phyloP scores from a whole-genome alignment of 1,140 invertebrate genomes.

The Brevipalpus yothersi region DNA sequence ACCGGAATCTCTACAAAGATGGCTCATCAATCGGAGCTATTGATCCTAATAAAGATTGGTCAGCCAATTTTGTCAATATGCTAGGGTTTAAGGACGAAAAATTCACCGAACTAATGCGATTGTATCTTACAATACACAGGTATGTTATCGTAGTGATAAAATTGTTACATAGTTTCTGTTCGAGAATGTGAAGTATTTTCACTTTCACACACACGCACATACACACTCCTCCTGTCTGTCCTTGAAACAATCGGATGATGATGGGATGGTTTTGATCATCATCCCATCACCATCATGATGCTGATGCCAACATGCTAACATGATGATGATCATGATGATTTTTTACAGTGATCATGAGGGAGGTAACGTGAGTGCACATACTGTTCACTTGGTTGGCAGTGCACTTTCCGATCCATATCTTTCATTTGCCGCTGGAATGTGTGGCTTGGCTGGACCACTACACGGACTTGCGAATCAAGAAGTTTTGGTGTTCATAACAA shows the following conservation, averaged over 20 bases:
- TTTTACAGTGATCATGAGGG: conserved; percentile 28
- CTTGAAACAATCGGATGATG: too few species aligned
- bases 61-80: conserved; percentile 30
- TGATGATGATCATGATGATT: not conserved
- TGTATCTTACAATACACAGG: conserved; percentile 33
- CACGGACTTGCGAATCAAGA: conserved; percentile 34
- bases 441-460: conserved; percentile 31
- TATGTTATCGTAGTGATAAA: conserved; percentile 12
- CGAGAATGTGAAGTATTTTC: too few species aligned
- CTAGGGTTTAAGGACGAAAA: conserved; percentile 28
- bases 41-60: conserved; percentile 31
- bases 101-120: conserved; percentile 31
- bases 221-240: too few species aligned
- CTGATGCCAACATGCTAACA: not conserved
- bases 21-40: conserved; percentile 27
- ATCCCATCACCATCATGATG: not conserved
- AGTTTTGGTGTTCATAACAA: conserved; percentile 23
- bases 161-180: not conserved
- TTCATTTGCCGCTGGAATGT: conserved; percentile 31
- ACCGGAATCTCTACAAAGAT: conserved; percentile 31
- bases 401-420: conserved; percentile 34
- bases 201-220: too few species aligned
- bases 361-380: conserved; percentile 33
- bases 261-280: not conserved
- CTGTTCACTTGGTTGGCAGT: conserved; percentile 31